Percentiles rank a stretch among this genome's conserved stretches.
These are phyloP conservation scores for Sylvicapra grimmia DNA, from an alignment of 2,113 vertebrate species.

Conservation along the genomic window DNA sequence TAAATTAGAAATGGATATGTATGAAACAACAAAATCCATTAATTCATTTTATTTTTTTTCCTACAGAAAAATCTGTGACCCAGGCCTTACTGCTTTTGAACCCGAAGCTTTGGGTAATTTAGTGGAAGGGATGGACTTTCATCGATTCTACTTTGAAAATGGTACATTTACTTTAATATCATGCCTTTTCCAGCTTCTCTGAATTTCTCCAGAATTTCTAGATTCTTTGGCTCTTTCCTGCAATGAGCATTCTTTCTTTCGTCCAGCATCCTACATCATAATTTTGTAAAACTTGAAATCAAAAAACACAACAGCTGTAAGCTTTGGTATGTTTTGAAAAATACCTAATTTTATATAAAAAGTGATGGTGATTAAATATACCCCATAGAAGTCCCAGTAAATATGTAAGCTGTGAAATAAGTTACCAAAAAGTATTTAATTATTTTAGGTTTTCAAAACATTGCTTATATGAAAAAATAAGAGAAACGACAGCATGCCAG, in stretches of 20 bases:
- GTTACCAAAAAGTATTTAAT: neutral
- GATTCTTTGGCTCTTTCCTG: neutral
- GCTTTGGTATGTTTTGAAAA: neutral
- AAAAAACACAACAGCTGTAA: neutral
- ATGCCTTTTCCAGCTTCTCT: neutral
- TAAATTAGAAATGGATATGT: neutral
- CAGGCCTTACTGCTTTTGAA: conserved; percentile 96
- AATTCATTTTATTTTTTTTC: neutral
- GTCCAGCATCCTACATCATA: neutral
- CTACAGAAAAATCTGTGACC: conserved; percentile 96
- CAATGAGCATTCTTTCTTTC: neutral
- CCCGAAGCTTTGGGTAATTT: conserved; percentile 97
- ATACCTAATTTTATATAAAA: neutral
- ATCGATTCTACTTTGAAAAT: conserved; percentile 98
- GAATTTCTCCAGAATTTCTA: neutral
- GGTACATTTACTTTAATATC: conserved; percentile 73
- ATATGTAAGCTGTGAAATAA: neutral
- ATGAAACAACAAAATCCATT: neutral
- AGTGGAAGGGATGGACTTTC: conserved; percentile 98
- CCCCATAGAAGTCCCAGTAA: neutral
- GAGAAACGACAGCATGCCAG: neutral
- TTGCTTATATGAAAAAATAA: neutral
- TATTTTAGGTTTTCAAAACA: neutral
- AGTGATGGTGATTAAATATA: neutral
- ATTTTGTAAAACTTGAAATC: neutral